Evolutionary conservation across 1,140 invertebrate genomes (phyloP).

Genomic region (Harpegnathos saltator): DNA sequence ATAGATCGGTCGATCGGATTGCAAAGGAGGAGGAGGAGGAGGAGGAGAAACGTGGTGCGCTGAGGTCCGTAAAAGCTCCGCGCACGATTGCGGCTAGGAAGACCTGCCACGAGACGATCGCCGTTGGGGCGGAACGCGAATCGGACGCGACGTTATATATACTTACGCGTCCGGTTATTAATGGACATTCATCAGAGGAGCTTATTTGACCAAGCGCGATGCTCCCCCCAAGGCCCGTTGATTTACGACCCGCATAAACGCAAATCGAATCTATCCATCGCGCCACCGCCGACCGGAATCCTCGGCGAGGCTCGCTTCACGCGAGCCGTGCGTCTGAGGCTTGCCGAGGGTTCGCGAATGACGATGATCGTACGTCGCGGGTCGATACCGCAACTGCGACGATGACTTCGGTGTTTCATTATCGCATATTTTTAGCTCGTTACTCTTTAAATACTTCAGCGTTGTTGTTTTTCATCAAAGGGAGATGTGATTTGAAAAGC

Average conservation of each 20-base stretch:
- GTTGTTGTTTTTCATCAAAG: too few relatives aligned
- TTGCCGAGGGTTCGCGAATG: not conserved
- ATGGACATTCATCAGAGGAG: constrained; percentile 34
- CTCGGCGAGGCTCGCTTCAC: constrained; percentile 6
- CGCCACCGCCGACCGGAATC: constrained; percentile 10
- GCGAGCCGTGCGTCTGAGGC: not conserved
- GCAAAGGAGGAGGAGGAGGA: not conserved
- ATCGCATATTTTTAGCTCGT: too few relatives aligned
- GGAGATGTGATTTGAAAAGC: too few relatives aligned
- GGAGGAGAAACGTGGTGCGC: constrained; percentile 17
- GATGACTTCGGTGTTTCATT: too few relatives aligned
- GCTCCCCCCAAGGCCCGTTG: constrained; percentile 12
- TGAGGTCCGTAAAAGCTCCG: constrained; percentile 11
- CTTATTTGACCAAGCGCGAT: constrained; percentile 29
- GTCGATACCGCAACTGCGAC: not conserved
- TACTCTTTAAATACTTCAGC: too few relatives aligned
- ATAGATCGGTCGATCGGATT: not conserved
- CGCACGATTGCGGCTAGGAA: constrained; percentile 4
- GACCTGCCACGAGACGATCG: not conserved
- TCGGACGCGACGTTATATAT: constrained; percentile 6
- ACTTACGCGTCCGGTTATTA: constrained; percentile 25
- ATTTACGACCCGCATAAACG: constrained; percentile 39
- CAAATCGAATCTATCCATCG: constrained; percentile 46
- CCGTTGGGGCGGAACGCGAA: not conserved
- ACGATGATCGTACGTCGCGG: not conserved